Conservation (phyloP, 2,113 vertebrate species). For the Furnarius figulus region DNA sequence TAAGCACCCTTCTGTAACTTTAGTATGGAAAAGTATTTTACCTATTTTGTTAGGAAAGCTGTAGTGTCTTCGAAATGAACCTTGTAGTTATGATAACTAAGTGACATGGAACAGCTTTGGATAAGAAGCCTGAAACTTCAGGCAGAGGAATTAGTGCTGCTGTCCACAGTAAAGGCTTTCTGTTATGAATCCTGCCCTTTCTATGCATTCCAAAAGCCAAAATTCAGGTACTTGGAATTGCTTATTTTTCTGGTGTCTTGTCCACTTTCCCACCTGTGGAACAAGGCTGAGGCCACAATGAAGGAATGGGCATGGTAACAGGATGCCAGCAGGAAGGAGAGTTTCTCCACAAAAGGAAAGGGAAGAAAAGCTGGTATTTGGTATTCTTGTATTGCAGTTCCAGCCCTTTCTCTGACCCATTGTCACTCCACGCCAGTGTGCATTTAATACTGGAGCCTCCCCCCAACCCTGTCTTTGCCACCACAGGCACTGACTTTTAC, state of each 20-base stretch:
- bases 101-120: neutral
- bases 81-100: neutral
- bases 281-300: neutral
- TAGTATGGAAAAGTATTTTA: neutral
- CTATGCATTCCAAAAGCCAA: neutral
- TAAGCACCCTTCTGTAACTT: neutral
- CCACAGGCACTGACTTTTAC: neutral
- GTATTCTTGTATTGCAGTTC: neutral
- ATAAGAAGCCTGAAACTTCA: neutral
- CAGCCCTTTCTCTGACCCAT: neutral
- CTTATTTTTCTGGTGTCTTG: neutral
- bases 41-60: neutral
- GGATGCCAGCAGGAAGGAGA: neutral
- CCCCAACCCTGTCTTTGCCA: neutral
- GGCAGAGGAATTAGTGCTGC: neutral
- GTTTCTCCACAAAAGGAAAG: neutral
- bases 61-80: neutral
- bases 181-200: neutral
- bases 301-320: neutral
- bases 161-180: neutral
- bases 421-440: neutral
- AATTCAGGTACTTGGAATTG: neutral
- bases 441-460: neutral
- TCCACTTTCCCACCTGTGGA: neutral
- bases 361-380: neutral